Evolutionary conservation across 2,113 vertebrate species (phyloP).

Genomic region (Ptyas mucosa): DNA sequence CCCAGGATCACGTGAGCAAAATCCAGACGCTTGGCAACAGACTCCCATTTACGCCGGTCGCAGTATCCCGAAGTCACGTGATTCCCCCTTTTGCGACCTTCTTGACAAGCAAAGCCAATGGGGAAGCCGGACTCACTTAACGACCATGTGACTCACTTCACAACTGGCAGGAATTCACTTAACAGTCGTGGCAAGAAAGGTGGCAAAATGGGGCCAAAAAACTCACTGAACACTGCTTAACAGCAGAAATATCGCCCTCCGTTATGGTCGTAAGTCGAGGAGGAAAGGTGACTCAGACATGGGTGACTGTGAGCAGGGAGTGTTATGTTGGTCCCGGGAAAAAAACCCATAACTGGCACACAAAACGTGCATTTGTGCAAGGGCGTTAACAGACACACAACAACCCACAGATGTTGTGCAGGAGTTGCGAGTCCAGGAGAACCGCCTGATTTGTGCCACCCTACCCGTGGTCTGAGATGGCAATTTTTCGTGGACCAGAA

Average conservation of each 20-base stretch:
- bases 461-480: no score
- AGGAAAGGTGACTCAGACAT: no score
- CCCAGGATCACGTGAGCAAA: background rate
- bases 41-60: background rate
- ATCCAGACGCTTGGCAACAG: background rate
- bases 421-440: background rate
- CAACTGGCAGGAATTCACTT: background rate
- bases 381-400: background rate
- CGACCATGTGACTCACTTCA: background rate
- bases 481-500: background rate
- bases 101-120: background rate
- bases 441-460: background rate
- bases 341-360: no score
- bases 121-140: background rate
- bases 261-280: background rate
- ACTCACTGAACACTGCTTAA: background rate
- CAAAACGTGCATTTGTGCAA: no score
- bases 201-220: no score
- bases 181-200: background rate
- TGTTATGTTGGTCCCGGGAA: no score
- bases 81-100: background rate
- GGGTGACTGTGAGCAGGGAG: background rate
- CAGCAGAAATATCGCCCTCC: no score
- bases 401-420: background rate
- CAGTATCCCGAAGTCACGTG: rapidly evolving